Percentiles rank a stretch among this genome's conserved stretches.
Conservation (phyloP, 2,888 invertebrate genomes). For the Tenthredo amoena region DNA sequence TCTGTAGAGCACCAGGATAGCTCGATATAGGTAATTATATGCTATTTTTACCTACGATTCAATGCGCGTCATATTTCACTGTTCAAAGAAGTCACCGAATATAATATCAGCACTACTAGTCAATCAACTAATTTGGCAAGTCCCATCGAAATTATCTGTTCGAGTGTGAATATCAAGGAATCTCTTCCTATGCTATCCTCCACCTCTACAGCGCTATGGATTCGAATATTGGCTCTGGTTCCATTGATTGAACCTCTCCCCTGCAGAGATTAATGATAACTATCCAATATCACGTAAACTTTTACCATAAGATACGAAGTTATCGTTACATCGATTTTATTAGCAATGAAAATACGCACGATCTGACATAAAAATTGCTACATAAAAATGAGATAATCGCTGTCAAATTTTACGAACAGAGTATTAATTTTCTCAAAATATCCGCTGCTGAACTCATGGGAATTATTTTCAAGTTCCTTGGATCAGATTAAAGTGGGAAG, state of each 20-base stretch:
- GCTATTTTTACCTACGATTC: slow-evolving; percentile 3
- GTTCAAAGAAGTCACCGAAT: neutral
- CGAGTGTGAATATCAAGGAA: slow-evolving; percentile 3
- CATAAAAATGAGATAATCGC: neutral
- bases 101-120: neutral
- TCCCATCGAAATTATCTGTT: neutral
- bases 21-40: neutral
- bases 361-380: neutral
- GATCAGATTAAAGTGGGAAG: neutral
- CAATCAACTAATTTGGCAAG: neutral
- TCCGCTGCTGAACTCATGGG: neutral
- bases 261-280: neutral
- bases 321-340: neutral
- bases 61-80: neutral
- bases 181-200: neutral
- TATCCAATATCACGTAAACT: slow-evolving; percentile 2
- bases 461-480: neutral
- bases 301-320: neutral
- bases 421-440: neutral
- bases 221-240: neutral
- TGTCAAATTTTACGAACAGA: neutral
- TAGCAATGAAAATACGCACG: neutral
- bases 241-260: neutral
- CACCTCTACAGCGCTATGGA: neutral
- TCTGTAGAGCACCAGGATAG: neutral